Conservation (phyloP, 2,113 vertebrate genomes). For the Macquaria australasica region DNA sequence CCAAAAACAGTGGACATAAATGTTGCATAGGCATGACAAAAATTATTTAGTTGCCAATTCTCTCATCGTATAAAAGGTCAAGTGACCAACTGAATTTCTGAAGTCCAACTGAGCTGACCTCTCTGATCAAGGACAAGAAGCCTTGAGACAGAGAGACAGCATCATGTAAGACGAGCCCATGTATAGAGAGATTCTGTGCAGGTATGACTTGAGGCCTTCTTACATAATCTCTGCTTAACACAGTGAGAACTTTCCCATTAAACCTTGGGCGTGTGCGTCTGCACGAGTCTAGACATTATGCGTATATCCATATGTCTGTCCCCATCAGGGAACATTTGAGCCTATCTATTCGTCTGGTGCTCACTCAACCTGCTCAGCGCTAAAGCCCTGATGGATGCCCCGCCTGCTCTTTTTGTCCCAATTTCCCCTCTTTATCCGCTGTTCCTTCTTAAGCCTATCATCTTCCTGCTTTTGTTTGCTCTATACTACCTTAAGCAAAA, state of each 20-base stretch:
- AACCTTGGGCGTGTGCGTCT: background rate
- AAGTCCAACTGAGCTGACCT: background rate
- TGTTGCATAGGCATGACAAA: background rate
- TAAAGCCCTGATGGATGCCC: background rate
- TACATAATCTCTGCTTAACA: constrained; percentile 25
- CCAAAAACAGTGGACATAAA: background rate
- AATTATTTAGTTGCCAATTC: background rate
- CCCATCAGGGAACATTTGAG: constrained; percentile 49
- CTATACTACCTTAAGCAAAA: constrained; percentile 31
- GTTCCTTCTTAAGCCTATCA: constrained; percentile 19
- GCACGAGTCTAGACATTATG: constrained; percentile 7
- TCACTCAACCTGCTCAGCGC: constrained; percentile 24
- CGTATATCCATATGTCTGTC: constrained; percentile 33
- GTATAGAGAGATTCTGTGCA: background rate
- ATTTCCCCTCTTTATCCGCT: constrained; percentile 3
- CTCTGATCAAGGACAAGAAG: background rate
- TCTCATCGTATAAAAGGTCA: background rate
- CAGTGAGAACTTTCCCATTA: constrained; percentile 39
- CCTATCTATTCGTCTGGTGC: constrained; percentile 19
- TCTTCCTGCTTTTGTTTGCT: constrained; percentile 26
- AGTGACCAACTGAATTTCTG: background rate
- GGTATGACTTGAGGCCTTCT: constrained; percentile 29
- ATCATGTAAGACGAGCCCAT: background rate
- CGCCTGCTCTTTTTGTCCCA: constrained; percentile 24
- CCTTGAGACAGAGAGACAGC: background rate